These are phyloP conservation scores for Periophthalmodon schlosseri DNA, from an alignment of 2,113 vertebrate genomes.

Conservation along the genomic window DNA sequence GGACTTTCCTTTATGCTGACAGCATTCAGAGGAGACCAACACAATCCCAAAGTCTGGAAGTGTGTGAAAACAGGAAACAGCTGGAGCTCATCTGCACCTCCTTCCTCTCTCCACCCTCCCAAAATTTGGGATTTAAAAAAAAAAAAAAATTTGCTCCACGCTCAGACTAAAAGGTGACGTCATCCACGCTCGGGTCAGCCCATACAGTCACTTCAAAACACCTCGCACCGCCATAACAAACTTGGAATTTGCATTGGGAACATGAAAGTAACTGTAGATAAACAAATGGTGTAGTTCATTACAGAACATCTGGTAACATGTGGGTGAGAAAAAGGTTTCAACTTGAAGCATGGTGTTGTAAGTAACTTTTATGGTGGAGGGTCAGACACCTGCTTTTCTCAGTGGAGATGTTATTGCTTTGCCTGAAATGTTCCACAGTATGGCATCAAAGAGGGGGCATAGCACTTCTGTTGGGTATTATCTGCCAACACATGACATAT, in stretches of 20 bases:
- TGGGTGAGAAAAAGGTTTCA: neutral
- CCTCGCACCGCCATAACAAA: neutral
- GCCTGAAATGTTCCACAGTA: too few species aligned
- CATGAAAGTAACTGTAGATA: neutral
- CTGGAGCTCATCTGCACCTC: slow-evolving; percentile 47
- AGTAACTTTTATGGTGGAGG: too few species aligned
- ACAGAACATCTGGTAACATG: neutral
- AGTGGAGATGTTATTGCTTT: too few species aligned
- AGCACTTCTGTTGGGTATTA: too few species aligned
- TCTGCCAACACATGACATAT: too few species aligned
- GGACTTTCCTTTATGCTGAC: neutral
- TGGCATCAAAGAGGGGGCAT: too few species aligned
- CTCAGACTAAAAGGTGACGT: neutral
- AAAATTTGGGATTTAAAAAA: neutral
- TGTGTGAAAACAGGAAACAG: slow-evolving; percentile 75
- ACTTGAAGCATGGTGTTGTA: neutral
- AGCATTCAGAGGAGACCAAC: neutral
- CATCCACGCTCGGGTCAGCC: neutral
- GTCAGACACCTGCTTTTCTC: too few species aligned
- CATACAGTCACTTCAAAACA: neutral
- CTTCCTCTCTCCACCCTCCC: slow-evolving; percentile 8
- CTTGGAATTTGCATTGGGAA: neutral
- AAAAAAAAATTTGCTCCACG: slow-evolving; percentile 7
- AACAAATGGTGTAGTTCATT: neutral
- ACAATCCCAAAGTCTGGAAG: slow-evolving; percentile 43